Conservation (phyloP, 1,140 invertebrate species). For the Drosophila gunungcola region DNA sequence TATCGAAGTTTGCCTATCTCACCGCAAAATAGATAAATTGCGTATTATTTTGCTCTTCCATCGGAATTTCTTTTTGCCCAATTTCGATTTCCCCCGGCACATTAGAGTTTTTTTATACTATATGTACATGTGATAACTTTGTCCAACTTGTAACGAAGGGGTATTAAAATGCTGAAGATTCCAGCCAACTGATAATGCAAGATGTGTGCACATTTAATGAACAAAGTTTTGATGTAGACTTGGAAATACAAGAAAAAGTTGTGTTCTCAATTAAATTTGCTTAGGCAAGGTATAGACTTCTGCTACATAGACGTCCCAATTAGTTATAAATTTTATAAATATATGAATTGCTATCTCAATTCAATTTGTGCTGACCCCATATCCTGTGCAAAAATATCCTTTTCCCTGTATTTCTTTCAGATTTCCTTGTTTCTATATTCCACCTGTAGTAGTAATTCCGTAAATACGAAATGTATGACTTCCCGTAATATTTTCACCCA, state of each 20-base stretch:
- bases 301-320: no score
- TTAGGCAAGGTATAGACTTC: no score
- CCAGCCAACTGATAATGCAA: constrained; percentile 17
- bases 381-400: no score
- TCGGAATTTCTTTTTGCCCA: constrained; percentile 28
- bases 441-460: constrained; percentile 5
- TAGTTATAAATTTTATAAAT: no score
- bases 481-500: constrained; percentile 1
- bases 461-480: constrained; percentile 23
- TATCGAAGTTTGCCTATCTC: constrained; percentile 45
- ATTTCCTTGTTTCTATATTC: background rate
- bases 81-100: constrained; percentile 18
- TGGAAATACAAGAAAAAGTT: background rate
- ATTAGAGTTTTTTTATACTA: background rate
- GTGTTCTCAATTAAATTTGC: background rate
- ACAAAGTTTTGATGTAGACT: constrained; percentile 21
- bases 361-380: no score
- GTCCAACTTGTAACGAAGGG: constrained; percentile 3
- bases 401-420: background rate
- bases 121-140: constrained; percentile 21
- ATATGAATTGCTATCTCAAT: no score
- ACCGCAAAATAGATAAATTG: constrained; percentile 38
- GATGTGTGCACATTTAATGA: constrained; percentile 26
- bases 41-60: constrained; percentile 36
- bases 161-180: constrained; percentile 9